Evolutionary conservation across 2,888 invertebrate species (phyloP).

Genomic region (Dasysyrphus albostriatus): DNA sequence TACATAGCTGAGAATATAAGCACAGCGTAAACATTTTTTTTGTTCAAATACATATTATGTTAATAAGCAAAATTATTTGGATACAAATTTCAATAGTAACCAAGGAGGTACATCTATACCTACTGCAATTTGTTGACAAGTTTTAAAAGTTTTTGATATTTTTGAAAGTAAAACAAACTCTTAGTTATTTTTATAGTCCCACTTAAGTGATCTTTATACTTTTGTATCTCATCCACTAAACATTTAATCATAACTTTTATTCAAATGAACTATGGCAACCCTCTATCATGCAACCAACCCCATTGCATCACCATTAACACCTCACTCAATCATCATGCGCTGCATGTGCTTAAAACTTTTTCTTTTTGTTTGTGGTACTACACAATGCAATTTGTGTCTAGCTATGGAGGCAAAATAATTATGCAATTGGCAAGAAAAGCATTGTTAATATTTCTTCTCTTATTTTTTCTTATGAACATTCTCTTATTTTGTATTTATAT

Average conservation of each 20-base stretch:
- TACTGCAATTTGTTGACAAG: no score
- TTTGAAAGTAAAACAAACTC: neutral
- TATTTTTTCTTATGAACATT: neutral
- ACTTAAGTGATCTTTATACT: conserved; percentile 25
- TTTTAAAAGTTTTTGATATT: no score
- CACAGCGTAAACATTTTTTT: no score
- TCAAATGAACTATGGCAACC: conserved; percentile 13
- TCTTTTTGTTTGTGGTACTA: neutral
- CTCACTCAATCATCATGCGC: conserved; percentile 31
- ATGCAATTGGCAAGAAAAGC: conserved; percentile 51
- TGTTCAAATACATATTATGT: no score
- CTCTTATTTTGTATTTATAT: neutral
- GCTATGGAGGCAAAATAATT: conserved; percentile 45
- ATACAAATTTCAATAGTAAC: no score
- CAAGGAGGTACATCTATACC: no score
- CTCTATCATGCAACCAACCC: conserved; percentile 11
- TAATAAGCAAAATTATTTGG: no score
- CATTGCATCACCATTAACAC: conserved; percentile 16
- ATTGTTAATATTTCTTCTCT: conserved; percentile 32
- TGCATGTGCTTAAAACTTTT: conserved; percentile 44
- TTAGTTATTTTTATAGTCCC: neutral
- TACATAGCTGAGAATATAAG: no score
- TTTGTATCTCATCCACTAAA: conserved; percentile 17
- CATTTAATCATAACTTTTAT: conserved; percentile 10
- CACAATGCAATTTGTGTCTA: conserved; percentile 24